Conservation (phyloP, 2,797 vertebrate species). For the Sardinella longiceps region DNA sequence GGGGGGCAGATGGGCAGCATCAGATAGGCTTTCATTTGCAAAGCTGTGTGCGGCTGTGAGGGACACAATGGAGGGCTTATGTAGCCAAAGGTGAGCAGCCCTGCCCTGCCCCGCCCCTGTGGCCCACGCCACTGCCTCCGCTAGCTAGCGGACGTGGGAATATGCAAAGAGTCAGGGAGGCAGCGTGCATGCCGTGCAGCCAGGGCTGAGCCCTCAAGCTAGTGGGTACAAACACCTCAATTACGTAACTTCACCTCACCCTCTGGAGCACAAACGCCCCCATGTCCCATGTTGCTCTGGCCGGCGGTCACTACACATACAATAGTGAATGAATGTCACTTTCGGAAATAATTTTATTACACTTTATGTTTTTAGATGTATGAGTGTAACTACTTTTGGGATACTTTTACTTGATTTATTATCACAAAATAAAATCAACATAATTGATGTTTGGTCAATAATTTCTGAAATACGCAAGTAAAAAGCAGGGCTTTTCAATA, state of each 20-base stretch:
- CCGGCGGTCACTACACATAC: not conserved
- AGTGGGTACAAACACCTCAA: not conserved
- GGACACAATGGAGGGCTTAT: constrained; percentile 54
- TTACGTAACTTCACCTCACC: not conserved
- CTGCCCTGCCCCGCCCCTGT: not conserved
- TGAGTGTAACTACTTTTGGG: too few species aligned
- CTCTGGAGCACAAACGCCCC: not conserved
- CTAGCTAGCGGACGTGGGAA: constrained; percentile 31
- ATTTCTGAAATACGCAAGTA: too few species aligned
- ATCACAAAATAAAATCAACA: too few species aligned
- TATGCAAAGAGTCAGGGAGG: constrained; percentile 34
- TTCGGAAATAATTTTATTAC: too few species aligned
- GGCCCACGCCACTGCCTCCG: not conserved
- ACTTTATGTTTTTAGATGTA: too few species aligned
- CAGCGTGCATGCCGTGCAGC: not conserved
- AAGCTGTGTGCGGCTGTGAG: constrained; percentile 24
- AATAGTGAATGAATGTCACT: too few species aligned
- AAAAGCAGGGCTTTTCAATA: too few species aligned
- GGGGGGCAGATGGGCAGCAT: constrained; percentile 48
- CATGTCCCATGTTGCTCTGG: not conserved
- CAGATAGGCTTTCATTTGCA: constrained; percentile 51
- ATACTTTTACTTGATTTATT: too few species aligned
- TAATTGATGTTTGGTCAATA: too few species aligned
- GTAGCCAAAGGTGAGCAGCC: constrained; percentile 29
- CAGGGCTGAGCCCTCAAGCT: too few species aligned